Evolutionary conservation across 2,113 vertebrate genomes (phyloP).

Genomic region (Sylvia atricapilla): DNA sequence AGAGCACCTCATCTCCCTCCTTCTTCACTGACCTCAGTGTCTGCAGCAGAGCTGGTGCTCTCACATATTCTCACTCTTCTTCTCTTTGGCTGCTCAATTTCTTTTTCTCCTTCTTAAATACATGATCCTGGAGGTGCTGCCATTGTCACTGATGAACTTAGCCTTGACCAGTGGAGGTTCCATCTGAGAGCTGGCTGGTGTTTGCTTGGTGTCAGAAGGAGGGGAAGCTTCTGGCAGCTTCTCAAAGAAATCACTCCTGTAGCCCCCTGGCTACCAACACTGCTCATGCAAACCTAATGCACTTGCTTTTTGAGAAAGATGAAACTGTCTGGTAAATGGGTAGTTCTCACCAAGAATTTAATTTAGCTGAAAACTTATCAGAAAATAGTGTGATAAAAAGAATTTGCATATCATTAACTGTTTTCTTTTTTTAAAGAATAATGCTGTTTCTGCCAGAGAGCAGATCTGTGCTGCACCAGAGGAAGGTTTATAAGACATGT

Average conservation of each 20-base stretch:
- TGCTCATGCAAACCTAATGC: background rate
- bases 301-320: background rate
- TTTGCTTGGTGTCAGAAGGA: background rate
- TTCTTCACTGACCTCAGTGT: background rate
- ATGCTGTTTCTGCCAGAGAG: background rate
- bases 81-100: background rate
- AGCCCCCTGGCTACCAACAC: fast-evolving
- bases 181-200: too few species aligned
- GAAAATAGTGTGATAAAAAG: background rate
- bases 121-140: background rate
- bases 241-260: background rate
- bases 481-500: background rate
- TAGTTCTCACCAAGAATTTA: background rate
- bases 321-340: background rate
- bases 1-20: fast-evolving
- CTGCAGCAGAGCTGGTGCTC: background rate
- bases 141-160: background rate
- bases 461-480: background rate
- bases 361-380: background rate
- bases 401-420: background rate
- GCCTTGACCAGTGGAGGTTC: background rate
- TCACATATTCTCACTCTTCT: background rate
- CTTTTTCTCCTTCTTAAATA: background rate
- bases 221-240: background rate
- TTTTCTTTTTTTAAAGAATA: background rate